phyloP scores from a whole-genome alignment of 2,113 vertebrate species.

The Mus spicilegus region DNA sequence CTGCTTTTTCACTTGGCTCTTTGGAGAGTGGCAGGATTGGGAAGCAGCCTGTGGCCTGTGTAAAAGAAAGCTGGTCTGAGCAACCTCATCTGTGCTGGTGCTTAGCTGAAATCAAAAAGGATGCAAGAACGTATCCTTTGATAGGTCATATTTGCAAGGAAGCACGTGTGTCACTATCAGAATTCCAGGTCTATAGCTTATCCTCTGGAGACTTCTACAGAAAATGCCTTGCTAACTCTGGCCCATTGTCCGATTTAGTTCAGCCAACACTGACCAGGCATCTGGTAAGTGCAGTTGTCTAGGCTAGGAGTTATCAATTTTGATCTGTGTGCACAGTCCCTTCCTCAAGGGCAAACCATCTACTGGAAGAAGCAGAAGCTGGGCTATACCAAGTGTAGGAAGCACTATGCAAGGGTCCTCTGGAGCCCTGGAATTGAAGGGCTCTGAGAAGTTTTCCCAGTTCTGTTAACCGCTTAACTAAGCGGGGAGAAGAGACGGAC shows the following conservation, averaged over 20 bases:
- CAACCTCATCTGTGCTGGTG: conserved; percentile 4
- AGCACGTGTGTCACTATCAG: neutral
- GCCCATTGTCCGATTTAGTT: neutral
- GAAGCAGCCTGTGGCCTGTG: neutral
- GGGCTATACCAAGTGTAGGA: neutral
- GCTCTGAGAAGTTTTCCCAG: neutral
- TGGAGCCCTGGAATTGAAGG: neutral
- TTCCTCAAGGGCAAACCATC: neutral
- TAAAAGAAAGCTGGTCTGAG: neutral
- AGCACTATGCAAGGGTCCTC: neutral
- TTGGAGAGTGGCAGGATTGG: neutral
- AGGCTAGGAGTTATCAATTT: neutral
- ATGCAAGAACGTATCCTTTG: neutral
- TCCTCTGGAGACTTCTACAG: conserved; percentile 18
- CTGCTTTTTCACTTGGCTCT: neutral
- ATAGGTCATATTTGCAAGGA: neutral
- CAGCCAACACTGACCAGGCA: neutral
- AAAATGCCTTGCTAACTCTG: conserved; percentile 14
- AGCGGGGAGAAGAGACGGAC: neutral
- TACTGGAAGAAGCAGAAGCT: neutral
- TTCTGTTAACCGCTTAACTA: conserved; percentile 14
- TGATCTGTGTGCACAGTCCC: neutral
- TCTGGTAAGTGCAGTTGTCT: neutral
- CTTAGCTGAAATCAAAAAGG: neutral
- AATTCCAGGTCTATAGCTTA: conserved; percentile 3